Evolutionary conservation across 2,797 vertebrate species (phyloP), one percentile per base, ranked within the genome.

Genomic region (Naso thynnoides): DNA sequence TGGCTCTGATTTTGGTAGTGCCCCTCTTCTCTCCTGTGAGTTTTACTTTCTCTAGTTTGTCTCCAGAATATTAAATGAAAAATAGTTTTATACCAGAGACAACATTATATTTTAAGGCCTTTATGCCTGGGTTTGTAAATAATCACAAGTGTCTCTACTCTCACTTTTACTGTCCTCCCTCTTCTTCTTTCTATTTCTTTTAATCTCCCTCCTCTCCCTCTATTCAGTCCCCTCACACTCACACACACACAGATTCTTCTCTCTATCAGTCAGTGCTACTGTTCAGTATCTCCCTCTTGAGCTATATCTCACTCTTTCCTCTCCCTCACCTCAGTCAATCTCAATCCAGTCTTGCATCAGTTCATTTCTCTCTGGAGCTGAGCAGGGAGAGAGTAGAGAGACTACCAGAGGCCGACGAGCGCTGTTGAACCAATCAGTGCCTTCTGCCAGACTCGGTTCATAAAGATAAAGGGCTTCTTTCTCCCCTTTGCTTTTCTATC

Each of bases 391-490:
- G 67, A 82, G 74, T 59, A 3, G 23, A 67, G 81, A 81, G 69
- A 83, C 79, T 68, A 82, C 73, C 77, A 76, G 64, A 73, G 81
- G 80, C 72, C 67, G 70, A 58, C 66, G 41, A 71, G 70, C 26
- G 33, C 81, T 58, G 82, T 78, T 85, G 82, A 81, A 90, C 82
- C 90, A 91, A 89, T 91, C 91, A 89, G 82, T 76, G 83, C 73
- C 78, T 87, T 75, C 76, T 84, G 88, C 84, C 85, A 86, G 81
- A 70, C 82, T 81, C 8, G 4, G 56, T 84, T 84, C 83, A 83
- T 81, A 89, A 81, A 89, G 91, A 93, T 93, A 91, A 92, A 91
- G 78, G 78, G 70, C 61, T 80, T 72, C 76, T 81, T 55, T 82
- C 63, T 75, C 76, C 61, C 68, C 53, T 83, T 63, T 79, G 49